These are phyloP conservation scores for Hippoglossus hippoglossus DNA, from an alignment of 2,797 vertebrate species.

Conservation along the genomic window DNA sequence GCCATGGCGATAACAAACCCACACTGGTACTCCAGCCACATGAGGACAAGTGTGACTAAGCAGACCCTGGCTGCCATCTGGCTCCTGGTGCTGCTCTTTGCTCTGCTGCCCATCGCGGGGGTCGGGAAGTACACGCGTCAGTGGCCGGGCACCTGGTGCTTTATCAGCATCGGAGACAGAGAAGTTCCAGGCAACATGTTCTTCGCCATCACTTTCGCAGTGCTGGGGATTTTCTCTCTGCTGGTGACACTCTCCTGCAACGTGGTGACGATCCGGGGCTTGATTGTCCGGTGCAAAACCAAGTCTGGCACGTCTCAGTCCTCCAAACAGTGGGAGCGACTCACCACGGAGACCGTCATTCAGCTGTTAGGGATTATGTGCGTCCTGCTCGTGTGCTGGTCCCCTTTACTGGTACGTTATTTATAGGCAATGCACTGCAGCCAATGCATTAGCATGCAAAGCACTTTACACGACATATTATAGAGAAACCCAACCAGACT, in stretches of 20 bases:
- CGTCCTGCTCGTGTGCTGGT: constrained; percentile 94
- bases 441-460: neutral
- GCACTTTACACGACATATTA: neutral
- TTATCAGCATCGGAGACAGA: constrained; percentile 87
- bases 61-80: constrained; percentile 85
- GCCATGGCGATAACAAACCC: constrained; percentile 92
- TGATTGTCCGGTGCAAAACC: constrained; percentile 89
- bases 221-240: constrained; percentile 89
- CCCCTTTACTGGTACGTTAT: constrained; percentile 94
- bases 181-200: constrained; percentile 78
- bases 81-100: constrained; percentile 86
- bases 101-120: constrained; percentile 90
- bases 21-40: constrained; percentile 94
- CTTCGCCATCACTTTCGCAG: constrained; percentile 90
- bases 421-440: neutral
- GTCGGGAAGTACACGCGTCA: constrained; percentile 91
- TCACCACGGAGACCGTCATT: constrained; percentile 93
- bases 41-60: constrained; percentile 90
- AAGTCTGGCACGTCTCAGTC: constrained; percentile 83
- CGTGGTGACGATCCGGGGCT: constrained; percentile 90
- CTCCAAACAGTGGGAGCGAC: constrained; percentile 91
- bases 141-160: constrained; percentile 98
- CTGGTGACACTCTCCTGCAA: constrained; percentile 91
- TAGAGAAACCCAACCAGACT: neutral
- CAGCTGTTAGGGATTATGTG: constrained; percentile 97